Evolutionary conservation across 2,797 vertebrate genomes (phyloP), one percentile per base, ranked within the genome.

Genomic region (Mormyrus hasselquistii): DNA sequence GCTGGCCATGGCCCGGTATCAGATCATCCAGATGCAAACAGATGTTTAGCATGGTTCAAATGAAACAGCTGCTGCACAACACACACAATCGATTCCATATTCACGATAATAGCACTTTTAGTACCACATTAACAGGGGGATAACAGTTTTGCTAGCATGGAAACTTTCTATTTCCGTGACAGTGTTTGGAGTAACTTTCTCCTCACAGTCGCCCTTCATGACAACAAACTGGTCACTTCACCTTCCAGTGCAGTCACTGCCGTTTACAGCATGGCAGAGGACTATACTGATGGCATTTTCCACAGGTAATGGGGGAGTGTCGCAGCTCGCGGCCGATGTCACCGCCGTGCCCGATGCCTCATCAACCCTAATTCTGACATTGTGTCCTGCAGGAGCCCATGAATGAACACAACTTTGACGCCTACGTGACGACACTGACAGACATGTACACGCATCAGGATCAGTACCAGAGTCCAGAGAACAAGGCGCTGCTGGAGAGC

Each of bases 381-480:
- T 92, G 89, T 92, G 91, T 93, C 91, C 95, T 95, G 91, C 97
- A 99, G 98, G 98, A 99, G 94, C 99, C 99, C 95, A 99, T 99
- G 97, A 99, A 98, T 93, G 98, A 99, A 96, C 98, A 99, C 96
- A 99, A 99, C 97, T 99, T 99, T 97, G 98, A 99, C 96, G 97
- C 97, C 90, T 99, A 99, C 94, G 99, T 99, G 97, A 99, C 97
- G 94, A 98, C 98, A 92, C 94, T 99, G 97, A 99, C 99, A 95
- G 98, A 99, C 97, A 99, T 99, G 98, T 99, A 99, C 95, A 99
- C 97, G 94, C 98, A 99, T 96, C 98, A 99, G 97, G 99, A 99
- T 94, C 98, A 97, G 96, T 99, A 99, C 97, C 98, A 99, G 97
- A 99, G 97, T 95, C 98, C 98, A 91, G 98, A 99, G 97, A 99